Percentiles rank a stretch among this genome's conserved stretches.
These are phyloP conservation scores for Meiosimyza platycephala DNA, from an alignment of 2,888 invertebrate species.

Conservation along the genomic window DNA sequence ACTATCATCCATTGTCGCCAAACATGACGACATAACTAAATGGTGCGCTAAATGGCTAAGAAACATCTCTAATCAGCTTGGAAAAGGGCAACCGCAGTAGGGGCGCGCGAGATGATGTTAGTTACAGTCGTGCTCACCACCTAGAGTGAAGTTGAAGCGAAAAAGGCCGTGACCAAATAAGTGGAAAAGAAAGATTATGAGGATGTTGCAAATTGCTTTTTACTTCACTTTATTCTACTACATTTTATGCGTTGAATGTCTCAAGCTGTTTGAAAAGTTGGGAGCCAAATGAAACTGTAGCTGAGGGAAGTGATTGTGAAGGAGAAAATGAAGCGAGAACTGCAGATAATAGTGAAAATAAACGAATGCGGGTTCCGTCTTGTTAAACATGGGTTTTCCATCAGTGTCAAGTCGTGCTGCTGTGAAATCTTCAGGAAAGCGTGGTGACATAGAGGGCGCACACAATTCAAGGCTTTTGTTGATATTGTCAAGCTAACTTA, in stretches of 20 bases:
- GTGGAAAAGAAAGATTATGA: constrained; percentile 11
- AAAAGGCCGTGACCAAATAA: background rate
- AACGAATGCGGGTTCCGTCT: constrained; percentile 20
- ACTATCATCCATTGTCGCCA: too few species aligned
- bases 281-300: too few species aligned
- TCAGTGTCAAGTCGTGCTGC: constrained; percentile 25
- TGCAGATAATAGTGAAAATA: background rate
- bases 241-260: background rate
- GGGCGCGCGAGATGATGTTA: background rate
- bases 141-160: background rate
- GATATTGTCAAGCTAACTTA: background rate
- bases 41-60: constrained; percentile 14
- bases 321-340: background rate
- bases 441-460: background rate
- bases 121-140: background rate
- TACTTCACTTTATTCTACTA: constrained; percentile 13
- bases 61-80: background rate
- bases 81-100: background rate
- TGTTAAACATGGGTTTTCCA: constrained; percentile 19
- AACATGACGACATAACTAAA: too few species aligned
- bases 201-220: constrained; percentile 30
- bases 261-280: background rate
- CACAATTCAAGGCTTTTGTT: background rate
- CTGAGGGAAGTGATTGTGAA: background rate
- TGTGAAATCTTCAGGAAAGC: background rate